Percentiles rank a stretch among this genome's conserved stretches.
These are phyloP conservation scores for Dolichotis patagonum DNA, from an alignment of 2,113 vertebrate species.

Conservation along the genomic window DNA sequence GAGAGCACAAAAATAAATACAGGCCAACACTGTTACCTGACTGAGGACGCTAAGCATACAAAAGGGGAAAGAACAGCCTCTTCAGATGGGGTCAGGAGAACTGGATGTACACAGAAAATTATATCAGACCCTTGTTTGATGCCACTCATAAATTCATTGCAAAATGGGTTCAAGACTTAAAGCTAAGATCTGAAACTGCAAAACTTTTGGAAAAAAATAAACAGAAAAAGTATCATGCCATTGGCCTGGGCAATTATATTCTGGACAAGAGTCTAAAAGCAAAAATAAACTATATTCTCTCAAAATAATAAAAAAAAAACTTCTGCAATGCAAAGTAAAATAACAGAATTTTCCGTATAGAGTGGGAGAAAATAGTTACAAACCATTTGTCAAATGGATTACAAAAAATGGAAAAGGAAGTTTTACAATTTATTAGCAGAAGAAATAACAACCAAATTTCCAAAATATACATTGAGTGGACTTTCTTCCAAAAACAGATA, in stretches of 20 bases:
- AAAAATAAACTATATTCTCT: not conserved
- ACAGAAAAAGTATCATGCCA: not conserved
- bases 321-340: not conserved
- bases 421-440: not conserved
- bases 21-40: not conserved
- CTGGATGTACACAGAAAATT: not conserved
- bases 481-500: not conserved
- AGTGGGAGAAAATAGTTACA: not conserved
- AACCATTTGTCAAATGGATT: not conserved
- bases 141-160: not conserved
- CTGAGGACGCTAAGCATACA: not conserved
- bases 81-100: not conserved
- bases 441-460: not conserved
- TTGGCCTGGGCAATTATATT: not conserved
- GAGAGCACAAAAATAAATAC: not conserved
- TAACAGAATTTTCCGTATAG: not conserved
- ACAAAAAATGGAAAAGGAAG: not conserved
- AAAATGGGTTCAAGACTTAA: not conserved
- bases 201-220: not conserved
- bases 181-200: not conserved
- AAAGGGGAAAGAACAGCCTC: not conserved
- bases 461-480: not conserved
- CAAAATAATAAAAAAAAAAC: not conserved
- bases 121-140: not conserved
- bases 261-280: not conserved